A percentile compares a stretch with the other conserved stretches of the same genome.
These are phyloP conservation scores for Aleiodes alternator DNA, from an alignment of 2,888 invertebrate species.

Conservation along the genomic window DNA sequence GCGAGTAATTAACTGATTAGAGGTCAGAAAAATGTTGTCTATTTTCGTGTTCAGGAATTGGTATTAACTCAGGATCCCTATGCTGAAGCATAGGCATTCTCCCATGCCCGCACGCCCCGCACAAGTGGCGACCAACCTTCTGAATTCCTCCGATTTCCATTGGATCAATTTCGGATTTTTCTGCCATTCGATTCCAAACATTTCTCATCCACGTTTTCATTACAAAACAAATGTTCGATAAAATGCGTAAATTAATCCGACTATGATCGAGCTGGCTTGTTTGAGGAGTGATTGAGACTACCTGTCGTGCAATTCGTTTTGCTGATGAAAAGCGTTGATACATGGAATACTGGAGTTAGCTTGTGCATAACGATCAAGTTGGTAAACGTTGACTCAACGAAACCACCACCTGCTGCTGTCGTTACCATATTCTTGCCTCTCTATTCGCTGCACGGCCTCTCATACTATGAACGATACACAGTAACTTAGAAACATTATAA, in stretches of 20 bases:
- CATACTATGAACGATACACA: neutral
- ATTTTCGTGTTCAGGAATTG: too few species aligned
- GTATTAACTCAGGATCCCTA: too few species aligned
- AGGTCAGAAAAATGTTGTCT: too few species aligned
- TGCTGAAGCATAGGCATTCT: too few species aligned
- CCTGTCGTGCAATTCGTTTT: conserved; percentile 18
- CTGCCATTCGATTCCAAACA: neutral
- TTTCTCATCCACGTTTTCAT: neutral
- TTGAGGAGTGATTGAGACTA: conserved; percentile 16
- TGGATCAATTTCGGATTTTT: neutral
- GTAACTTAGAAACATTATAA: too few species aligned
- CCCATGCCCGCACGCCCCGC: too few species aligned
- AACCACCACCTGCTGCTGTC: conserved; percentile 41
- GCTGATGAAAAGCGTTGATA: conserved; percentile 22
- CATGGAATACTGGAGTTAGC: neutral
- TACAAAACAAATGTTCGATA: neutral
- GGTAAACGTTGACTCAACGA: conserved; percentile 49
- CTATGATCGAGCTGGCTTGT: conserved; percentile 13
- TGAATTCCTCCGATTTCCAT: too few species aligned
- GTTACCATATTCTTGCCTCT: conserved; percentile 29
- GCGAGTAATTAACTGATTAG: too few species aligned
- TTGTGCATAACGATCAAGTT: conserved; percentile 42
- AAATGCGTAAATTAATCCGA: neutral
- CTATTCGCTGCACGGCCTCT: conserved; percentile 11
- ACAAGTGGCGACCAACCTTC: too few species aligned